Evolutionary conservation across 2,113 vertebrate genomes (phyloP).

Genomic region (Catharus bicknelli): DNA sequence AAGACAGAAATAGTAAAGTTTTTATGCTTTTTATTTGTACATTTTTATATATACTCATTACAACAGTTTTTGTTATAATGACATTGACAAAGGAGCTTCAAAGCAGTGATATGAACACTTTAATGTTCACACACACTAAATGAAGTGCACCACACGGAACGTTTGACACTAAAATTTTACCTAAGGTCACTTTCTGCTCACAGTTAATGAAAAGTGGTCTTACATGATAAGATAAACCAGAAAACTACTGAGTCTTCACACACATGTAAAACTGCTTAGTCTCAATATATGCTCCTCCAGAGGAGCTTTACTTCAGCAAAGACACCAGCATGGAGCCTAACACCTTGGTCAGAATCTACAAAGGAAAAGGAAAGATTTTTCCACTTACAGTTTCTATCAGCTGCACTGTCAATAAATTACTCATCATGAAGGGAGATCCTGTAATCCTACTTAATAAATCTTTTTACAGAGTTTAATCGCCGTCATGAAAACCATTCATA

Average conservation of each 20-base stretch:
- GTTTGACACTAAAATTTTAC: neutral
- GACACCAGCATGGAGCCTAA: neutral
- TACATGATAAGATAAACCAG: neutral
- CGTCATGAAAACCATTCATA: neutral
- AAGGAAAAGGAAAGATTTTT: slow-evolving; percentile 14
- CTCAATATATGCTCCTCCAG: neutral
- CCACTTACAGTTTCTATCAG: neutral
- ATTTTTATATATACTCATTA: neutral
- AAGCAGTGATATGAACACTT: neutral
- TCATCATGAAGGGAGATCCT: neutral
- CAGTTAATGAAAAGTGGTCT: neutral
- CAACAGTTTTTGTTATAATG: neutral
- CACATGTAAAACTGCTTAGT: neutral
- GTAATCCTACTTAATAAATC: slow-evolving; percentile 9
- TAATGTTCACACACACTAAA: neutral
- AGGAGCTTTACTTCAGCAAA: neutral
- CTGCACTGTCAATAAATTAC: neutral
- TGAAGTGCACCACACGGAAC: neutral
- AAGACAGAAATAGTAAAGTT: neutral
- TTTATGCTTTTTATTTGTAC: neutral
- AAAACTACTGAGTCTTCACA: neutral
- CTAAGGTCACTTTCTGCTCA: neutral
- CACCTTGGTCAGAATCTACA: neutral
- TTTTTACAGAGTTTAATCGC: slow-evolving; percentile 9
- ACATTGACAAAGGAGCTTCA: neutral